Base-by-base conservation (phyloP, 2,888 invertebrate species). In the Tetragonisca angustula region DNA sequence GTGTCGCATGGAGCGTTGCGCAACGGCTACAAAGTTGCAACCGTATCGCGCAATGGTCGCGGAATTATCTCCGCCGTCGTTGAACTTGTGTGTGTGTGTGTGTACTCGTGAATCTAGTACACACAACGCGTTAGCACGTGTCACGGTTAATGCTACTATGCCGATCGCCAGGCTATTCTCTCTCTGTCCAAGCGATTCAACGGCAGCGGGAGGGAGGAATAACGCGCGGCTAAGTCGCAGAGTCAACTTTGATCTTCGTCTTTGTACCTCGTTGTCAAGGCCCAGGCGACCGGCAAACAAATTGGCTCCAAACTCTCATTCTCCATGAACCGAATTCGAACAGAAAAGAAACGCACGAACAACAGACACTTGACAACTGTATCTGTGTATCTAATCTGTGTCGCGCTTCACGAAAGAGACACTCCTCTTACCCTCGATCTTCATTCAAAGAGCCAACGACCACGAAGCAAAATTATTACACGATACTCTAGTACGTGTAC, bases 11-110 rank as follows among this genome's bases (percentile, higher is more conserved):
- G 24, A 3, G 3, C 15, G 43, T 83, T 81, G 54, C 67, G 67
- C 49, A 83, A 83, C 65, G 43, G 24, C 9, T 49, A 81, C 82
- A 81, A 81, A 76, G 64, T 83, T 54, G 81, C 78, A 78, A 67
- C 13, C 27, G 61, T 67, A 71, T 71, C 65, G 17, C 43, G 50
- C 59, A 27, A 13, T 64, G 21, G 19, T 19, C 59, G 27, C 54
- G 49, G 43, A 52, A 78, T 81, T 71, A 76, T 81, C 71, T 67
- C 13, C 15, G 19, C 43, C 17, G n/a, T 11, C 27, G 11, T n/a
- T 54, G 32, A 3, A 13, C 6, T 5, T 36, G 36, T 36, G 36
- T 9, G 43, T 43, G 43, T 43, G 9, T 9, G 9, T 36, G 36
- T 36, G 36, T 36, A 64, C 36, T 27, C 19, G 56, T 74, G 70